Percentiles rank a stretch among this genome's conserved stretches.
Evolutionary conservation across 2,113 vertebrate genomes (phyloP).

Genomic region (Noturus placidus): DNA sequence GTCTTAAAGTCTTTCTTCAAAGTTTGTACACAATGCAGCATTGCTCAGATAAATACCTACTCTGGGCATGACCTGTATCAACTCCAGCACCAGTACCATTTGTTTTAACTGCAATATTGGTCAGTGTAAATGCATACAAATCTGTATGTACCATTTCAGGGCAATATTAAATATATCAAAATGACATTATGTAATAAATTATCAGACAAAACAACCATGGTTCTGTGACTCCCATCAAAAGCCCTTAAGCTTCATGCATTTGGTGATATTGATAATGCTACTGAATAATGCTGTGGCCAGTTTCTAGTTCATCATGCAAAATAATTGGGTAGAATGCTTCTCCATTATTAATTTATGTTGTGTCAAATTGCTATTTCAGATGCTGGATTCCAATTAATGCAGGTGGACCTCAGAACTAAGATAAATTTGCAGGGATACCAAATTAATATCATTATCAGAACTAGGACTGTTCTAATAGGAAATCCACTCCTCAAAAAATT

Average conservation of each 20-base stretch:
- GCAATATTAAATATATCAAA: neutral
- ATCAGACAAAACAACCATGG: neutral
- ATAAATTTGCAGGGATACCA: neutral
- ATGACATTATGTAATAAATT: neutral
- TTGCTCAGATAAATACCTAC: neutral
- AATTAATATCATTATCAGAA: neutral
- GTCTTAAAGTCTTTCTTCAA: neutral
- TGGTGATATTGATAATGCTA: neutral
- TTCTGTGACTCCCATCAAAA: neutral
- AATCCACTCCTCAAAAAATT: neutral
- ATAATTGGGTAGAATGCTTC: neutral
- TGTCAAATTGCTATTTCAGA: neutral
- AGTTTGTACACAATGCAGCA: neutral
- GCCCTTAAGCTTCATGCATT: neutral
- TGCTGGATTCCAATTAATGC: neutral
- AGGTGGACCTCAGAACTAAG: neutral
- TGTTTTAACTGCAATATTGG: neutral
- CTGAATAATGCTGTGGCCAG: neutral
- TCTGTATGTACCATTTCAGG: neutral
- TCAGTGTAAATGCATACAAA: neutral
- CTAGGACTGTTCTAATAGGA: neutral
- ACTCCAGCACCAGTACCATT: neutral
- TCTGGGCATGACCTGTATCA: neutral
- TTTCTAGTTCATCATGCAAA: neutral
- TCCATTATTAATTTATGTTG: neutral